Base-by-base conservation (phyloP, 2,113 vertebrate species). In the Mixornis gularis region DNA sequence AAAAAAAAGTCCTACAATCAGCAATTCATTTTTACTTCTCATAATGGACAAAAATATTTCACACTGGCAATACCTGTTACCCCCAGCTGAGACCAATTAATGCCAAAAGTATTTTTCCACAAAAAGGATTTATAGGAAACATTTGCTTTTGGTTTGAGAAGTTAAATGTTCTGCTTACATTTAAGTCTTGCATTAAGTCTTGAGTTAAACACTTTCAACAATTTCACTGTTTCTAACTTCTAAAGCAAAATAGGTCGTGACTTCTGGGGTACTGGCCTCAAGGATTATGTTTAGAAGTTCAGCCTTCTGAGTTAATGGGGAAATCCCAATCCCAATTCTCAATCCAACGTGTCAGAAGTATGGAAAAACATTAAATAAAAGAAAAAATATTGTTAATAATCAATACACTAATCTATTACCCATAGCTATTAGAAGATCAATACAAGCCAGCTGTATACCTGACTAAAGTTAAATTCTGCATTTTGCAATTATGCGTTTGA, bases 391-490 rank as follows among this genome's bases (percentile, higher is more conserved):
- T 48, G 51, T 59, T 95, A 95, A 95, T 97, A 62, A 41, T 24
- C 30, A 49, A 24, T 36, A 62, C 6, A 55, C 34, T 26, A 43
- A 55, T 36, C 14, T 44, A 76, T 41, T 76, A 55, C 5, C 26
- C 77, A 7, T 51, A 94, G 81, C 66, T 92, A 76, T 77, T 88
- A 91, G 79, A 92, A 85, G 43, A 93, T 86, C 74, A 78, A 24
- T 32, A 25, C 36, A 89, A 97, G 68, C 43, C 60, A 79, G 51
- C 60, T 49, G 44, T 60, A 73, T 40, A 74, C 90, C 92, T 79
- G 93, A 93, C 81, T 95, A 88, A 86, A 96, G 93, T 95, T 94
- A 97, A 96, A 96, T 90, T 96, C 94, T 94, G 89, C 92, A 91
- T 93, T 96, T 95, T 89, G 72, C 79, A 95, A 49, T 92, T 77